phyloP scores from a whole-genome alignment of 1,140 invertebrate genomes.

The Armadillidium nasatum region DNA sequence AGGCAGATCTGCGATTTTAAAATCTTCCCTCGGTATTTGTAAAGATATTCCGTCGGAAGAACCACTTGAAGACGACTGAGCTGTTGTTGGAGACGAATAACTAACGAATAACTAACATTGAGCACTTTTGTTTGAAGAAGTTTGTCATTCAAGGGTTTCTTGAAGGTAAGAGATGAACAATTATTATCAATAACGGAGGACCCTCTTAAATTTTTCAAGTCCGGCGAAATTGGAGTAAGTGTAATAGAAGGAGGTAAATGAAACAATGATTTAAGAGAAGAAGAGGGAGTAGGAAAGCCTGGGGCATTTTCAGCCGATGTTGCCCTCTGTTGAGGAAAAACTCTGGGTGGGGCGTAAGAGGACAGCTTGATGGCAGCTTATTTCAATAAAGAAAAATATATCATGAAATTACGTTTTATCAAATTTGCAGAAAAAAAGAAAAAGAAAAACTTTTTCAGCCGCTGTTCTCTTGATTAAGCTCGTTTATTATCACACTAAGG shows the following conservation, averaged over 20 bases:
- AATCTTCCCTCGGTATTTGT: no score
- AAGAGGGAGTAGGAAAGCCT: not conserved
- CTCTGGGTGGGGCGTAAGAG: not conserved
- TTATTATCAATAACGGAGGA: not conserved
- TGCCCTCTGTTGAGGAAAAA: conserved; percentile 1
- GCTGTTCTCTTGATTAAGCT: not conserved
- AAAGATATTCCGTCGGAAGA: no score
- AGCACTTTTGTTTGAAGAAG: not conserved
- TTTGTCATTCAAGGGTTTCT: not conserved
- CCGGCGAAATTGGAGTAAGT: not conserved
- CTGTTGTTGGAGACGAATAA: not conserved
- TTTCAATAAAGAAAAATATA: no score
- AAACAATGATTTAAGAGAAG: not conserved
- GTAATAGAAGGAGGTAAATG: not conserved
- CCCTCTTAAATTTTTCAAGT: not conserved
- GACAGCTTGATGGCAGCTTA: not conserved
- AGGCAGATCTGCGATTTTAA: no score
- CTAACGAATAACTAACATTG: not conserved
- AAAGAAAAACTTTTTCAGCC: no score
- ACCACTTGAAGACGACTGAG: not conserved
- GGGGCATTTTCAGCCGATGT: not conserved
- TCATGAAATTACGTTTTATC: no score
- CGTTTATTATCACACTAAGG: conserved; percentile 4
- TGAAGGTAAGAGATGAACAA: not conserved
- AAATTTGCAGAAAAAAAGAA: no score